Evolutionary conservation across 2,797 vertebrate species (phyloP), one percentile per base, ranked within the genome.

Genomic region (Mareca strepera): DNA sequence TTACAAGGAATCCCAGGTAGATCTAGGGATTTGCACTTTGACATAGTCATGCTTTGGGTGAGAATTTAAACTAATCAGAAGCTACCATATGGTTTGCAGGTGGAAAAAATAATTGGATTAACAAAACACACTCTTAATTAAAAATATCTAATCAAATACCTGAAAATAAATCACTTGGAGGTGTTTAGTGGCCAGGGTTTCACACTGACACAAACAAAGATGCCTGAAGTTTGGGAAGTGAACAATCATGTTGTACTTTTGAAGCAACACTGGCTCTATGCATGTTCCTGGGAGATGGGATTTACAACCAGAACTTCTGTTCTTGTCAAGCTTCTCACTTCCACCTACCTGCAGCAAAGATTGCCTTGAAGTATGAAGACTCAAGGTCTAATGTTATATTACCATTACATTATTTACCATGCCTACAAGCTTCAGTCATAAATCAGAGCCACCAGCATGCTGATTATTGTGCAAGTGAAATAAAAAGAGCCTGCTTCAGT

Each of bases 331-430:
- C 6, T 50, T 69, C 74, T 82, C 56, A 67, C 15, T 85, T 37
- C n/a, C 44, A 95, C 72, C 44, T 73, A 95, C 69, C 76, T 80
- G 39, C 87, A 92, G 67, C 70, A 88, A 74, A 83, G 48, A 53
- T 29, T 87, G 15, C 90, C 83, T 77, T 46, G 59, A 88, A 86
- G 63, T 88, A 46, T 66, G 86, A 77, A 84, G 66, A 88, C 46
- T 86, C 59, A 76, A 88, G 59, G 70, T 69, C 83, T 92, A 82
- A 79, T 66, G 29, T 43, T 18, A 78, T 1, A 1, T 66, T 85
- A 66, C 62, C 80, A 23, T 92, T 94, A 53, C 53, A 64, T 64
- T 91, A 85, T 92, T 92, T 87, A 78, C 74, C 25, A 33, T 73
- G 55, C 80, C 67, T 84, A 55, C 55, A 76, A 92, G 53, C 43